Base-by-base conservation (phyloP, 1,140 invertebrate species). In the Pogonus chalceus region DNA sequence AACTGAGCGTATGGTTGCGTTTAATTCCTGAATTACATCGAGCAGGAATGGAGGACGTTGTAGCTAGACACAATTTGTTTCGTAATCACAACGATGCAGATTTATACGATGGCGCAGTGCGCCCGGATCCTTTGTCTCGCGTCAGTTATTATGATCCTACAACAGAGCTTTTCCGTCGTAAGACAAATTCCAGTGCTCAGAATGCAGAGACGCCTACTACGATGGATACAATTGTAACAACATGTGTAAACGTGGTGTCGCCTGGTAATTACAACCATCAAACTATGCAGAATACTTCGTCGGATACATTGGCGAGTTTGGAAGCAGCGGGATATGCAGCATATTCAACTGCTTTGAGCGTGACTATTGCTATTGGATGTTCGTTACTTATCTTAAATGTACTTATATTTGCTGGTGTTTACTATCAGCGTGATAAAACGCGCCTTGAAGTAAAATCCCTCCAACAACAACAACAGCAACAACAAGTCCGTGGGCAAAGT, bases 1-100 rank as follows among this genome's bases (percentile, higher is more conserved):
- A 95, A 65, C 75, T 96, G 20, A 94, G 92, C 2, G 90, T 97
- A 46, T 97, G 94, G 94, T 72, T 92, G 12, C 82, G 91, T 35
- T 77, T 96, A 7, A 89, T 98, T 43, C 94, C 94, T 0, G 91
- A 94, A 69, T 78, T 97, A 14, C 92, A 97, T 71, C 74, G 85
- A 37, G 86, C 87, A 0, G 89, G 89, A 14, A 90, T 90, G 84
- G 87, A 90, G 61, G 87, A 90, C 69, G 87, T 88, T 18, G 83
- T 86, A 53, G 82, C 86, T 12, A 77, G 82, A 54, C 88, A 91
- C 72, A 90, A 90, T 72, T 76, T 90, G 37, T 90, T 92, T 68
- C 77, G 82, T 43, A 85, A 86, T 71, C 84, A 90, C 69, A 84
- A 87, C 58, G 87, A 90, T 64, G 81, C 82, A 35, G 82, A 82